Percentiles rank a stretch among this genome's conserved stretches.
Conservation (phyloP, 2,797 vertebrate genomes). For the Decapterus maruadsi region DNA sequence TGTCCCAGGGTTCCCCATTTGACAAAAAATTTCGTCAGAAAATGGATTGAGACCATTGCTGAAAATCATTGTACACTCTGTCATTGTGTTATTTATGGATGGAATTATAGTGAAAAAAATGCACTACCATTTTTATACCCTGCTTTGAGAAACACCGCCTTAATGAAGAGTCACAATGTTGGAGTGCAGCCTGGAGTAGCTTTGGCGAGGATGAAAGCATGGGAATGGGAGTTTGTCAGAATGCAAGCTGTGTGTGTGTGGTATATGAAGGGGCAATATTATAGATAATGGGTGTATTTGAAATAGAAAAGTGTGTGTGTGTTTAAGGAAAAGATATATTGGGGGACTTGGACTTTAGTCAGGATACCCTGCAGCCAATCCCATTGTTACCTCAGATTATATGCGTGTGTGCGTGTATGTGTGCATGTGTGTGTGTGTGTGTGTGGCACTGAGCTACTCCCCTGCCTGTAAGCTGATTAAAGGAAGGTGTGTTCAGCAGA, state of each 20-base stretch:
- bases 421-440: conserved; percentile 21
- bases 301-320: conserved; percentile 15
- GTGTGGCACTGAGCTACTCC: conserved; percentile 46
- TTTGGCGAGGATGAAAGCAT: conserved; percentile 46
- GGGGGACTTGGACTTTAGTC: conserved; percentile 23
- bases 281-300: conserved; percentile 5
- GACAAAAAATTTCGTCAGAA: no score
- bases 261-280: neutral
- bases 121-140: no score
- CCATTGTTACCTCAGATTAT: conserved; percentile 9
- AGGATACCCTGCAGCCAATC: conserved; percentile 25
- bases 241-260: neutral
- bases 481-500: conserved; percentile 74
- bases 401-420: conserved; percentile 20
- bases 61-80: no score
- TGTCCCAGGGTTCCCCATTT: no score
- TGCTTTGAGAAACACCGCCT: neutral
- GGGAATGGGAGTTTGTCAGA: conserved; percentile 18
- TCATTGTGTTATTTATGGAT: no score
- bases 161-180: conserved; percentile 53
- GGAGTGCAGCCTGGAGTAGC: conserved; percentile 24
- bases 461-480: conserved; percentile 76
- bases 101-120: no score
- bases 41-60: no score
- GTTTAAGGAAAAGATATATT: conserved; percentile 21